Base-by-base conservation (phyloP, 2,797 vertebrate genomes). In the Peromyscus attwateri region DNA sequence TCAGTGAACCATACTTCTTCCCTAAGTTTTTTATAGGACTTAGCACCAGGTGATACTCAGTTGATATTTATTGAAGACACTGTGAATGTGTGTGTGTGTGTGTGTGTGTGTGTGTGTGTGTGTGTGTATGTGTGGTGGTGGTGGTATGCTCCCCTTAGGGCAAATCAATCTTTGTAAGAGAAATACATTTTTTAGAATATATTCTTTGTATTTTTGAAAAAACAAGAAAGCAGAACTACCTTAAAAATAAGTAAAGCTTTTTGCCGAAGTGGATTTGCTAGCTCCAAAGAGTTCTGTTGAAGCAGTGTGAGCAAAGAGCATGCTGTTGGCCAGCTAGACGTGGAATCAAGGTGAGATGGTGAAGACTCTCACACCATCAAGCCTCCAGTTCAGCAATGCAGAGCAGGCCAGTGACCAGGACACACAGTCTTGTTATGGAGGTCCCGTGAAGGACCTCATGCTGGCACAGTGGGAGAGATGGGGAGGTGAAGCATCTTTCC, bases 161-260 rank as follows among this genome's bases (percentile, higher is more conserved):
- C 82, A 89, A 89, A 73, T 93, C 14, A 25, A 55, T 55, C 46
- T 70, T 68, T 57, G 52, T 3, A 52, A 16, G 87, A 87, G 85
- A 87, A 87, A 64, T 70, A 80, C 0, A 71, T 5, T 64, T 55
- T 92, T 13, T 25, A 29, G 7, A 92, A 87, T 81, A 23, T 8
- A 90, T 40, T 81, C 19, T 37, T 82, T 88, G 89, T 92, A 82
- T 84, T 89, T 49, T 40, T 55, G 46, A 88, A 83, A 62, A 52
- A 5, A 76, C 19, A 64, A 49, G 37, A 73, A 55, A 62, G 8
- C 17, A 79, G 40, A 87, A 90, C 73, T 49, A 87, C 34, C 84
- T 46, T 62, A 37, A 88, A 92, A 66, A 57, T 43, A 91, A 92
- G 19, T 52, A 29, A 79, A 81, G 49, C 57, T 68, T 27, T 94